Evolutionary conservation across 2,113 vertebrate genomes (phyloP).

Genomic region (Puffinus mauretanicus): DNA sequence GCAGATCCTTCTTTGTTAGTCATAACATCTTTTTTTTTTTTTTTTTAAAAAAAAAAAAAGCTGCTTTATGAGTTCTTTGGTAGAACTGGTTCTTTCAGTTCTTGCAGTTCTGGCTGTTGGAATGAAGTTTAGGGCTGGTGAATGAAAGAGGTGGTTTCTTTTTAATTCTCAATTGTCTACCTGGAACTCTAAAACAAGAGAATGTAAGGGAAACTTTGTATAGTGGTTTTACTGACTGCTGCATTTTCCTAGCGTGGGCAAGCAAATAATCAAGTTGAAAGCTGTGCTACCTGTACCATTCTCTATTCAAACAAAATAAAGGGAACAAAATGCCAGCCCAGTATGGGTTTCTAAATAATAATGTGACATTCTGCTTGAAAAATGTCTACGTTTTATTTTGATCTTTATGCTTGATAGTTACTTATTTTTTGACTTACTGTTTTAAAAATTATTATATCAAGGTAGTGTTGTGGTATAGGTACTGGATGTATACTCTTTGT

Average conservation of each 20-base stretch:
- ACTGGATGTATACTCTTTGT: not conserved
- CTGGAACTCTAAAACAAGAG: not conserved
- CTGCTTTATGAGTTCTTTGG: not conserved
- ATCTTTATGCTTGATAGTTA: not conserved
- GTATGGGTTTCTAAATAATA: not conserved
- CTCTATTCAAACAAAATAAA: not conserved
- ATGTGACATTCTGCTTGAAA: not conserved
- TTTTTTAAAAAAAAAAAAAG: not conserved
- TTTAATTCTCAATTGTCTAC: not conserved
- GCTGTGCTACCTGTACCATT: not conserved
- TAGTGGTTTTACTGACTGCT: not conserved
- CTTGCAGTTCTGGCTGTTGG: not conserved
- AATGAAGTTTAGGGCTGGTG: not conserved
- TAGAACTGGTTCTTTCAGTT: constrained; percentile 9
- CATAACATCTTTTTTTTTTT: not conserved
- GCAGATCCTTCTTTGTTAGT: not conserved
- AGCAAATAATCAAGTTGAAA: not conserved
- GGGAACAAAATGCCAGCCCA: not conserved
- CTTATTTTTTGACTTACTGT: not conserved
- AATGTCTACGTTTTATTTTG: not conserved
- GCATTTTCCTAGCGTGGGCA: not conserved
- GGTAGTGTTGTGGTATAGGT: not conserved
- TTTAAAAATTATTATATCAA: not conserved
- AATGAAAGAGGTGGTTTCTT: not conserved
- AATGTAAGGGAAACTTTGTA: not conserved